phyloP scores from a whole-genome alignment of 2,888 invertebrate genomes.

The Acanthosepion lycidas region DNA sequence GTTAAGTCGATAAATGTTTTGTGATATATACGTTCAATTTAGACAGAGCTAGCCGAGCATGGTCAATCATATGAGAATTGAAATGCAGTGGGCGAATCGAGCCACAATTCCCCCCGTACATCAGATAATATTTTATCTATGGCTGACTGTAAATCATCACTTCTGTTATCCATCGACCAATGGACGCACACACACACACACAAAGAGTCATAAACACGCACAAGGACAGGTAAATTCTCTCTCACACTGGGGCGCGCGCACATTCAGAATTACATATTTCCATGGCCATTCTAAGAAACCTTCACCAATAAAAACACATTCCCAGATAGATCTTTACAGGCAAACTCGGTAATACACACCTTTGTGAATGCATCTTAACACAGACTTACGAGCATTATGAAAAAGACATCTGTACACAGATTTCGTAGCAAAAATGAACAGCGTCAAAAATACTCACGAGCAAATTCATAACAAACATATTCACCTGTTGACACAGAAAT shows the following conservation, averaged over 20 bases:
- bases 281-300: not conserved
- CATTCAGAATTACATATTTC: not conserved
- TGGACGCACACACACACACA: not conserved
- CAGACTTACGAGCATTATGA: too few species aligned
- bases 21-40: conserved; percentile 10
- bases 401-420: too few species aligned
- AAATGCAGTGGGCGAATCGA: not conserved
- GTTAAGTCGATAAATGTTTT: not conserved
- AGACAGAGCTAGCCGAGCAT: conserved; percentile 33
- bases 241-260: not conserved
- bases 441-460: too few species aligned
- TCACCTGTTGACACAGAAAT: too few species aligned
- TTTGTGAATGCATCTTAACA: too few species aligned
- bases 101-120: not conserved
- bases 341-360: too few species aligned
- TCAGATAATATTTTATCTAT: conserved; percentile 1
- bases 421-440: too few species aligned
- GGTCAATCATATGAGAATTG: conserved; percentile 12
- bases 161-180: not conserved
- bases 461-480: too few species aligned
- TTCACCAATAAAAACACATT: too few species aligned
- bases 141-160: conserved; percentile 9
- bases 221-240: too few species aligned
- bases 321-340: too few species aligned
- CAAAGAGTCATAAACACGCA: too few species aligned